Conservation (phyloP, 2,888 invertebrate genomes). For the Thecophora atra region DNA sequence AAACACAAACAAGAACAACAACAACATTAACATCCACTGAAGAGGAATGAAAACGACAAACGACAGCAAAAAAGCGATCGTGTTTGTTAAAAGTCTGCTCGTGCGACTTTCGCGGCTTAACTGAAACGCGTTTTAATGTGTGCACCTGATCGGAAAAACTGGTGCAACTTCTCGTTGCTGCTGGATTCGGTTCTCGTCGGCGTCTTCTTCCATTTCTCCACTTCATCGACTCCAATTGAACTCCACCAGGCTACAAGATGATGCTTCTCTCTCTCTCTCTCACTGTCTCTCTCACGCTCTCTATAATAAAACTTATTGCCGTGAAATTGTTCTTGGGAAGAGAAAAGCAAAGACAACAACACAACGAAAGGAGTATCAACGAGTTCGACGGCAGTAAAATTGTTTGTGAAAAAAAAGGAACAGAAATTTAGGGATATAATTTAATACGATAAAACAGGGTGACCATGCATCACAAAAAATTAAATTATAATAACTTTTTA, state of each 20-base stretch:
- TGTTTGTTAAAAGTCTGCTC: constrained; percentile 12
- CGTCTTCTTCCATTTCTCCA: background rate
- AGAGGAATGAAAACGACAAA: background rate
- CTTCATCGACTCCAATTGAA: background rate
- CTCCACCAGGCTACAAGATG: no score
- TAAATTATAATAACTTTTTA: no score
- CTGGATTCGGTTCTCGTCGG: background rate
- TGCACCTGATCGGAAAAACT: constrained; percentile 32
- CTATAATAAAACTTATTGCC: background rate
- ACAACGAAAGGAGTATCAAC: background rate
- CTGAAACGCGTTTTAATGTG: constrained; percentile 29
- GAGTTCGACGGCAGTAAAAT: background rate
- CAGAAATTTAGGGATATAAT: no score
- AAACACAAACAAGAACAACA: no score
- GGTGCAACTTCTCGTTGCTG: constrained; percentile 17
- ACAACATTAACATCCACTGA: no score
- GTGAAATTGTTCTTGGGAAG: background rate
- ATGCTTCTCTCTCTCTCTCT: background rate
- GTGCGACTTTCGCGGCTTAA: constrained; percentile 12
- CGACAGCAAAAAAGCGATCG: background rate
- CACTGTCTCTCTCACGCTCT: background rate
- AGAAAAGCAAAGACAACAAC: background rate
- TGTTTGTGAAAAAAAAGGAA: no score
- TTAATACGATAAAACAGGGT: no score
- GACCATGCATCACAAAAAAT: no score